These are phyloP conservation scores for Calameuta idolon DNA, from an alignment of 2,888 invertebrate genomes.

Conservation along the genomic window DNA sequence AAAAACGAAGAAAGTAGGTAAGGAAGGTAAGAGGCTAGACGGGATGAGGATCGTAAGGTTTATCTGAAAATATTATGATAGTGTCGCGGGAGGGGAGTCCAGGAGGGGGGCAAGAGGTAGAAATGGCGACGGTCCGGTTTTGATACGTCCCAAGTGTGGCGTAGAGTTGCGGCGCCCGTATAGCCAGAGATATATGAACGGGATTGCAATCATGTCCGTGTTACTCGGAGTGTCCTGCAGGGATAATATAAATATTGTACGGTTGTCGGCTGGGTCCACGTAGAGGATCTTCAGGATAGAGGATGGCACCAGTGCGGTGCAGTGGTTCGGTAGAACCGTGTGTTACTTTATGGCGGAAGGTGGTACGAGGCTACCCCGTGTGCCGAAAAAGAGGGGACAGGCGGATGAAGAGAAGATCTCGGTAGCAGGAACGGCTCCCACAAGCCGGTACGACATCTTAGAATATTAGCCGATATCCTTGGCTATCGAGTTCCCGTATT, in stretches of 20 bases:
- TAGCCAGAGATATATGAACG: conserved; percentile 61
- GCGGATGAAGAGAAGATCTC: not conserved
- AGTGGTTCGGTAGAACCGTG: not conserved
- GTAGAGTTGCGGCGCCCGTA: conserved; percentile 53
- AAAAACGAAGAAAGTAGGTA: not conserved
- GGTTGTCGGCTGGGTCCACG: conserved; percentile 28
- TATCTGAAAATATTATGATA: conserved; percentile 62
- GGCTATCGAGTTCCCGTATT: conserved; percentile 50
- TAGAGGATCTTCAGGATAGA: conserved; percentile 1
- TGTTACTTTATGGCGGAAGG: not conserved
- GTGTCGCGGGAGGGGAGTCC: conserved; percentile 25
- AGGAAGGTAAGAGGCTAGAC: not conserved
- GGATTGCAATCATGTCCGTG: conserved; percentile 65
- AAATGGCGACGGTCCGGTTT: conserved; percentile 46
- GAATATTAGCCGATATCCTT: conserved; percentile 54
- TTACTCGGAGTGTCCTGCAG: conserved; percentile 61
- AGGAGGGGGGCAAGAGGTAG: conserved; percentile 9
- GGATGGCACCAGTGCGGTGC: not conserved
- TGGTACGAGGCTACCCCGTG: not conserved
- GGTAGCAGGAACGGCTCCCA: conserved; percentile 6
- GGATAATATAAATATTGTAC: conserved; percentile 66
- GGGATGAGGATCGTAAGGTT: conserved; percentile 44
- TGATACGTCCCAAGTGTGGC: conserved; percentile 63
- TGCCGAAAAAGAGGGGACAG: not conserved
- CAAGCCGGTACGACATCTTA: conserved; percentile 32